Base-by-base conservation (phyloP, 2,797 vertebrate species). In the Champsocephalus gunnari region DNA sequence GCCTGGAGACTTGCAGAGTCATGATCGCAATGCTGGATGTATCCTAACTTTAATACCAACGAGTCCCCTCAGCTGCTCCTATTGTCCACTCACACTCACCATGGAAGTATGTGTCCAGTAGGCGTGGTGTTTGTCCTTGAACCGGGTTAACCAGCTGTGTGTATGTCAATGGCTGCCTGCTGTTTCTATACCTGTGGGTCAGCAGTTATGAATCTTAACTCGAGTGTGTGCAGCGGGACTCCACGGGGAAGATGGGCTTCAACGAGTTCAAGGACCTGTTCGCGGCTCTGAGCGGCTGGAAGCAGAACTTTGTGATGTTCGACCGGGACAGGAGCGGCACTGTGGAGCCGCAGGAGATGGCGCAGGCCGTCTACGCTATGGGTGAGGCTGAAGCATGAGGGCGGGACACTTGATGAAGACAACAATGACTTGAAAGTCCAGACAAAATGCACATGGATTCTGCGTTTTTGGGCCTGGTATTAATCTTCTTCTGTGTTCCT, bases 261-360 rank as follows among this genome's bases (percentile, higher is more conserved):
- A 95, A 60, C 58, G 96, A 98, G 93, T 98, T 98, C 88, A 98
- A 97, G 91, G 96, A 98, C 55, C 94, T 98, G 45, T 97, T 96
- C 82, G 60, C 79, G 0, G 96, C 94, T 41, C 92, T 98, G 50
- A 97, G 77, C 71, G 95, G 96, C 79, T 98, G 97, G 97, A 98
- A 98, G 92, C 96, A 97, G 89, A 96, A 97, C 94, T 98, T 98
- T 86, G 85, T 96, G 90, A 95, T 95, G 90, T 93, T 97, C 21
- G 97, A 98, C 88, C 95, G 88, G 81, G 96, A 97, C 87, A 73
- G 80, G 79, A 98, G 96, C 14, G 97, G 97, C 21, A 96, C 95
- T 0, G 93, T 98, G 14, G 97, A 97, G 9, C 95, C 92, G 17
- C 95, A 95, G 5, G 97, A 97, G 90, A 85, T 98, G 91, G 92